phyloP scores from a whole-genome alignment of 2,113 vertebrate species.

The Emydura subglobosa region DNA sequence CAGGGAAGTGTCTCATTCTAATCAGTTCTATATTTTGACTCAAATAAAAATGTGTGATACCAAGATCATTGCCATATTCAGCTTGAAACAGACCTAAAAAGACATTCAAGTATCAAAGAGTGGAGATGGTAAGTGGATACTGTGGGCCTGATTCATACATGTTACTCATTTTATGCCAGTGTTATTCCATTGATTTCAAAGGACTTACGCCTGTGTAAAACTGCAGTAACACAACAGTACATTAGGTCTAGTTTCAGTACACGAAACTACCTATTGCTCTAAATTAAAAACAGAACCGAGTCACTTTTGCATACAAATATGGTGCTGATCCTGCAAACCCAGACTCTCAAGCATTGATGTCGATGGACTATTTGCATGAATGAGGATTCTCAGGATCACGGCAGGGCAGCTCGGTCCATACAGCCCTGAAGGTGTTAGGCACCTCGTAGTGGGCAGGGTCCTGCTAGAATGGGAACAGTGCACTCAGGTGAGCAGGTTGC shows the following conservation, averaged over 20 bases:
- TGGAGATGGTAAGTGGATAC: not conserved
- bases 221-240: not conserved
- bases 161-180: not conserved
- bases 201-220: not conserved
- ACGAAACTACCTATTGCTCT: not conserved
- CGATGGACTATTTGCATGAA: not conserved
- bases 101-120: not conserved
- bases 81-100: not conserved
- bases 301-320: not conserved
- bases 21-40: not conserved
- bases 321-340: not conserved
- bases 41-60: not conserved
- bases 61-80: not conserved
- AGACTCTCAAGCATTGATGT: too few relatives aligned
- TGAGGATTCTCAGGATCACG: not conserved
- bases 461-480: not conserved
- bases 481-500: not conserved
- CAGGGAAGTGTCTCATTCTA: not conserved
- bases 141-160: not conserved
- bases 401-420: too few relatives aligned
- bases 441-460: too few relatives aligned
- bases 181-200: not conserved
- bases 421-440: not conserved
- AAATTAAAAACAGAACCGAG: not conserved
- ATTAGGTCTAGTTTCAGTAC: rapidly evolving